Percentiles rank a stretch among this genome's conserved stretches.
Evolutionary conservation across 2,888 invertebrate species (phyloP).

Genomic region (Auanema sp.): DNA sequence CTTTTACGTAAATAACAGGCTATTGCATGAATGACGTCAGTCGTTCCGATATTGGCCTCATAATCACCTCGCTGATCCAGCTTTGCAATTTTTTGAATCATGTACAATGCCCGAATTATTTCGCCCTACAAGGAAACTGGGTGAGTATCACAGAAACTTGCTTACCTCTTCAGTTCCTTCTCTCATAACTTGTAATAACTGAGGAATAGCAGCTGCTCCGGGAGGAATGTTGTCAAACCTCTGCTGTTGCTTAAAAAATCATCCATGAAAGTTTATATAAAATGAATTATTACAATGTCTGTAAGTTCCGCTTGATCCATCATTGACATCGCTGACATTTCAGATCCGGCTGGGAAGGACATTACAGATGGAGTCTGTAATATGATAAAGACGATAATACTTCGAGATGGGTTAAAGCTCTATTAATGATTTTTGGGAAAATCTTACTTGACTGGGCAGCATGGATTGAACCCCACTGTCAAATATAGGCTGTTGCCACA

Average conservation of each 20-base stretch:
- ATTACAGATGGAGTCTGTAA: conserved; percentile 49
- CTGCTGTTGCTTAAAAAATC: conserved; percentile 32
- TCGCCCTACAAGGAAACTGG: background rate
- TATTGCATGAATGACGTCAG: conserved; percentile 33
- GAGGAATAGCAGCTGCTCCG: conserved; percentile 40
- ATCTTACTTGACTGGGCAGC: conserved; percentile 49
- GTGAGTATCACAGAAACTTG: background rate
- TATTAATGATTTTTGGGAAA: background rate
- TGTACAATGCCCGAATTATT: conserved; percentile 33
- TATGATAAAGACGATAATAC: background rate
- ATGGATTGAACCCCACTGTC: conserved; percentile 61
- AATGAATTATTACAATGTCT: conserved; percentile 18
- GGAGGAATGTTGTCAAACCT: conserved; percentile 38
- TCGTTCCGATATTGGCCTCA: conserved; percentile 28
- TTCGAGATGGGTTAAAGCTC: background rate
- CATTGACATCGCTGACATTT: conserved; percentile 48
- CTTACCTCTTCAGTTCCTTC: conserved; percentile 49
- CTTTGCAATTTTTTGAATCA: conserved; percentile 54
- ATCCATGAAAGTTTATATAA: background rate
- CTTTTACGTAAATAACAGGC: conserved; percentile 34
- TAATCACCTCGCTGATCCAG: conserved; percentile 40
- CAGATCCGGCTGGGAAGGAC: conserved; percentile 33
- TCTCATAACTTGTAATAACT: conserved; percentile 52
- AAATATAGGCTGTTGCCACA: conserved; percentile 46
- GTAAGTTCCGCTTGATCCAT: conserved; percentile 40